Base-by-base conservation (phyloP, 1,140 invertebrate genomes). In the Rhagoletis zephyria region DNA sequence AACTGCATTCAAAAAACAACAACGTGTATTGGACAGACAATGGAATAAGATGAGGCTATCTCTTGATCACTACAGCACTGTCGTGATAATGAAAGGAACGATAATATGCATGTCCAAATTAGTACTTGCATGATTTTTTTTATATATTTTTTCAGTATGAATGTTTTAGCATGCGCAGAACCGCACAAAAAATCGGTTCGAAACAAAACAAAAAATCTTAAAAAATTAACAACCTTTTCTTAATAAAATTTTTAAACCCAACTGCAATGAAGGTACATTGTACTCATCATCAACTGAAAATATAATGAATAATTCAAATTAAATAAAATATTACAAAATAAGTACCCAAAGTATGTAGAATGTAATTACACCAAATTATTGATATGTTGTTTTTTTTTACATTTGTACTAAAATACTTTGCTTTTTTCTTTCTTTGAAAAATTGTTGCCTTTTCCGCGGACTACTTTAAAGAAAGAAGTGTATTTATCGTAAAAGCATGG, bases 201-300 rank as follows among this genome's bases (percentile, higher is more conserved):
- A 42, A 85, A 65, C 61, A 88, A 88, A 87, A 48, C 64, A 77
- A 85, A 59, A 56, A 81, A 59, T 77, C 87, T 88, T 48, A 51
- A 74, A 85, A 87, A 67, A 45, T 56, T 87, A 81, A 64, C 87
- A 88, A 96, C 96, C 96, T 95, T 96, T 95, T 92, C 95, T 94
- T 93, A 96, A 95, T 90, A 94, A 94, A 93, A 93, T 94, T 92
- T 95, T 95, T 94, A 96, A 94, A 94, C 95, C 95, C 90, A 95
- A 94, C 93, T 95, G 94, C 93, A 96, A 95, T 91, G 96, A 95
- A 93, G 95, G 94, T 93, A 96, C 95, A 94, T 95, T 95, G 95
- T 95, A 96, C 93, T 96, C 95, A 90, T 94, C 95, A 94, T 95
- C 95, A 93, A 95, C 96, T 96, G 96, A 89, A 96, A 96, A 94